Base-by-base conservation (phyloP, 2,888 invertebrate species). In the Scaptodrosophila latifasciaeformis region DNA sequence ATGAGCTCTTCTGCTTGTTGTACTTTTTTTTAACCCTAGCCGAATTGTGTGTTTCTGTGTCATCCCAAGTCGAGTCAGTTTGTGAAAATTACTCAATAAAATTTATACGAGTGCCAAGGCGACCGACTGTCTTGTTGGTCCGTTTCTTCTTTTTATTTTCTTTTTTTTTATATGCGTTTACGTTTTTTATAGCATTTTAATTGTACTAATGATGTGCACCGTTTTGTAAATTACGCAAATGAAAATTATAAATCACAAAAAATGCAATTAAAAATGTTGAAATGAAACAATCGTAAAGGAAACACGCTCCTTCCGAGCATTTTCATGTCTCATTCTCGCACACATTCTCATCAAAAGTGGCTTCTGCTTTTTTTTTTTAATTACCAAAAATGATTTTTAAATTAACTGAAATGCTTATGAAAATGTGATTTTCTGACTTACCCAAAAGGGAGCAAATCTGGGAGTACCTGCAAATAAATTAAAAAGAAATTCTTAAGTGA, bases 31-130 rank as follows among this genome's bases (percentile, higher is more conserved):
- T 27, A 15, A 12, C 43, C 12, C n/a, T 12, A 7, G 24, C 4
- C 24, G 24, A 24, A 24, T n/a, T 24, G 24, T 24, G 27, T 54
- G 49, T 35, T 39, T 13, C 31, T 15, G 46, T 34, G 34, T 12
- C 34, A 21, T 31, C 15, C 30, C 49, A 55, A 62, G 59, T 62
- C 63, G 55, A 54, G 57, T 62, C 67, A 47, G 49, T 65, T 69
- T n/a, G n/a, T n/a, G 60, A 64, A 63, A 76, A 76, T 62, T 69
- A 70, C 66, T 68, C 60, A 80, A 81, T 82, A 75, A 82, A 82
- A 80, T 62, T 67, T 72, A 79, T 70, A 67, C 74, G 70, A 68
- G 56, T 67, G 46, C 58, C 2, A 15, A 34, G 43, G 17, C 17
- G 21, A 19, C 21, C 4, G 10, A 31, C 51, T 39, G 12, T 50